phyloP scores from a whole-genome alignment of 2,797 vertebrate genomes.

The Aselliscus stoliczkanus region DNA sequence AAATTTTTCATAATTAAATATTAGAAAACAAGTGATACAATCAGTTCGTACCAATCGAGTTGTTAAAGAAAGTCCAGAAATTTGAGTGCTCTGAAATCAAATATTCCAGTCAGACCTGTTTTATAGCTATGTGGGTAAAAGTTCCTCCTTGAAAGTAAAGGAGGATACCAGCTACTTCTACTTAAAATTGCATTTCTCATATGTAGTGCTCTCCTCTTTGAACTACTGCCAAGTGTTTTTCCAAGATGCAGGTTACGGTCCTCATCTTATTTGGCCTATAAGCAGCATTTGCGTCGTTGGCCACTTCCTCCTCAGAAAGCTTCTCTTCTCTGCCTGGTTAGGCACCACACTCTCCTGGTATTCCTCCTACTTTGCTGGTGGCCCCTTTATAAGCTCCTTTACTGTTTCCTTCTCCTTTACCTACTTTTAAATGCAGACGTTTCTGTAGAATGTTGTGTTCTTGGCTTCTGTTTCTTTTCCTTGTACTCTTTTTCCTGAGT shows the following conservation, averaged over 20 bases:
- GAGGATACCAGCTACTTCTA: neutral
- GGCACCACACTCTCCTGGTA: neutral
- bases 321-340: neutral
- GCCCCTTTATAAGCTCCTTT: neutral
- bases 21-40: neutral
- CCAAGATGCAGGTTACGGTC: neutral
- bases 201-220: neutral
- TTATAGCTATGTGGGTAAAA: neutral
- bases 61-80: neutral
- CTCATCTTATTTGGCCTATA: neutral
- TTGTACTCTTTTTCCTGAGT: neutral
- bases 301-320: neutral
- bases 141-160: neutral
- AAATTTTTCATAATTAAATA: neutral
- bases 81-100: neutral
- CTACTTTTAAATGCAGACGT: neutral
- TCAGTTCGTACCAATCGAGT: neutral
- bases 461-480: neutral
- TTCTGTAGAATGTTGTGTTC: neutral
- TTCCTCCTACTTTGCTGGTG: neutral
- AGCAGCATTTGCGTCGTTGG: neutral
- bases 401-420: neutral
- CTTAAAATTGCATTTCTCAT: neutral
- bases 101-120: neutral
- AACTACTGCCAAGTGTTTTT: neutral